Conservation (phyloP, 2,797 vertebrate genomes). For the Phylloscopus collybita region DNA sequence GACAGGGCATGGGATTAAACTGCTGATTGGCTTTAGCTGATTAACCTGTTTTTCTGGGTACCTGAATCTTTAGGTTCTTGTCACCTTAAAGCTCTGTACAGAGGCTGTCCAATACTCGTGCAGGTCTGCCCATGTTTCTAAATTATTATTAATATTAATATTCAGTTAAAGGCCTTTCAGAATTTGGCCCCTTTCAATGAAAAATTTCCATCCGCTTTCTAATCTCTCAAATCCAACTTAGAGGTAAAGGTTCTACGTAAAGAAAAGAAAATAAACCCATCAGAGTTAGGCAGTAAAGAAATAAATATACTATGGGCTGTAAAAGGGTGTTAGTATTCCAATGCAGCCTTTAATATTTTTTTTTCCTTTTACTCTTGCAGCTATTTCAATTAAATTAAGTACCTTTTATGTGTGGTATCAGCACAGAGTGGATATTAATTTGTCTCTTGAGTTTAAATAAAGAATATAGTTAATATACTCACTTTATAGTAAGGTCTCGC, state of each 20-base stretch:
- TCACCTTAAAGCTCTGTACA: background rate
- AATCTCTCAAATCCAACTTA: background rate
- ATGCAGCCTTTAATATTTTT: background rate
- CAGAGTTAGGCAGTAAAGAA: slow-evolving; percentile 10
- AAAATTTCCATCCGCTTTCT: slow-evolving; percentile 8
- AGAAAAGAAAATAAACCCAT: slow-evolving; percentile 39
- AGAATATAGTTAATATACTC: background rate
- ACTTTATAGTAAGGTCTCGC: background rate
- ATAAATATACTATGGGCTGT: slow-evolving; percentile 12
- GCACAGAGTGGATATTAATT: slow-evolving; percentile 40
- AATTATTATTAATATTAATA: background rate
- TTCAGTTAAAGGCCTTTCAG: background rate
- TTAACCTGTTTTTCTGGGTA: background rate
- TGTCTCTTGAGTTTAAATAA: slow-evolving; percentile 40
- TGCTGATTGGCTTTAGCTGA: background rate
- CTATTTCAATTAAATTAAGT: slow-evolving; percentile 51
- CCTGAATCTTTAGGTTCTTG: background rate
- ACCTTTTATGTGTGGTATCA: slow-evolving; percentile 1
- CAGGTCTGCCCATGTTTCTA: background rate
- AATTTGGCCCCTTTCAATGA: background rate
- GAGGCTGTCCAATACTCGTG: background rate
- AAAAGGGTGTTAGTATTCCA: slow-evolving; percentile 38
- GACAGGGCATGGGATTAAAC: background rate
- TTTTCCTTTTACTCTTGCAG: slow-evolving; percentile 24
- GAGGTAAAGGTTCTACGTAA: background rate